Conservation (phyloP, 2,888 invertebrate species). For the Drosophila helvetica region DNA sequence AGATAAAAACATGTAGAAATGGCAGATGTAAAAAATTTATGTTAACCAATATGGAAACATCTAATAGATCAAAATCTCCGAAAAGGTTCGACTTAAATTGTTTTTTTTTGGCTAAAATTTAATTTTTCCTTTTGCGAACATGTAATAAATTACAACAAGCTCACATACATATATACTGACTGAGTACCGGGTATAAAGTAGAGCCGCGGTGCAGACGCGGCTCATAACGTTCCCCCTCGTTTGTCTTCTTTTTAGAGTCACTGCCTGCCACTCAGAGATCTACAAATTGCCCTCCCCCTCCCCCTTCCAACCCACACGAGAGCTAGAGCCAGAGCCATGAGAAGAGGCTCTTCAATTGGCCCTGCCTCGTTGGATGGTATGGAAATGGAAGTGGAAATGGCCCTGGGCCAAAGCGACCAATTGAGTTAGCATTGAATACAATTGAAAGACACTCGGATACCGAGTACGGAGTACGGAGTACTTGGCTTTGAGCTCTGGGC, state of each 20-base stretch:
- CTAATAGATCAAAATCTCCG: too few species aligned
- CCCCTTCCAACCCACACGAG: background rate
- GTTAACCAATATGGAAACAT: too few species aligned
- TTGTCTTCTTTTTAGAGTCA: constrained; percentile 15
- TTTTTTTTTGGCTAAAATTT: too few species aligned
- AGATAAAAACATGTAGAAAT: too few species aligned
- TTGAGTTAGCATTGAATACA: constrained; percentile 78
- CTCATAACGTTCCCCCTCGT: too few species aligned
- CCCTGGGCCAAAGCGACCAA: constrained; percentile 62
- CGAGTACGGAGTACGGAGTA: background rate
- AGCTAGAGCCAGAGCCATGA: background rate
- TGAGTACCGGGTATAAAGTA: too few species aligned
- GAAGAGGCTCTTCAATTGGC: constrained; percentile 58
- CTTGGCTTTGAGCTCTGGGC: constrained; percentile 22
- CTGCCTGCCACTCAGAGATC: constrained; percentile 29
- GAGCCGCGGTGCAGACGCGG: too few species aligned
- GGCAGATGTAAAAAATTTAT: too few species aligned
- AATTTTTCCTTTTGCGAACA: too few species aligned
- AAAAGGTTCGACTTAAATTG: too few species aligned
- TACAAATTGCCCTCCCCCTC: constrained; percentile 36
- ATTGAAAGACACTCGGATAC: constrained; percentile 69
- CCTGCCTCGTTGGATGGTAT: constrained; percentile 51
- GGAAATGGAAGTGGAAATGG: constrained; percentile 53
- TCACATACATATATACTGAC: too few species aligned
- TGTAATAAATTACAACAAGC: too few species aligned